A percentile compares a stretch with the other conserved stretches of the same genome.
Conservation (phyloP, 2,797 vertebrate genomes). For the Rhadinocentrus ornatus region DNA sequence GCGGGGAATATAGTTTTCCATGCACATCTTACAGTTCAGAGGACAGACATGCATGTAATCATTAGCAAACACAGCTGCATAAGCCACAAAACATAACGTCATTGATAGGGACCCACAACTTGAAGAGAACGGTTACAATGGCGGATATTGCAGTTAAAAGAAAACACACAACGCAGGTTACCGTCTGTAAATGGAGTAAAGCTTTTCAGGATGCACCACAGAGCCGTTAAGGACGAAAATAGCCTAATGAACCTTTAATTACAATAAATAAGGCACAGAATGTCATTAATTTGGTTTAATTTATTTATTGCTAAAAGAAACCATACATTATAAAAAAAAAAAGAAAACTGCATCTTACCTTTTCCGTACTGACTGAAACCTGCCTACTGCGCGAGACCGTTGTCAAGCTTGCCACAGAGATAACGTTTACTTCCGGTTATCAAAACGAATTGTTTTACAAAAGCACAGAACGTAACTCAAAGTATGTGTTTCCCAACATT, state of each 20-base stretch:
- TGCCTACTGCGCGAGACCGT: slow-evolving; percentile 22
- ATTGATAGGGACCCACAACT: accelerated
- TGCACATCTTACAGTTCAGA: neutral
- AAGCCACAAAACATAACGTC: neutral
- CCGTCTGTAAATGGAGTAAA: neutral
- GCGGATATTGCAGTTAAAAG: neutral
- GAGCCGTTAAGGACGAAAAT: slow-evolving; percentile 18
- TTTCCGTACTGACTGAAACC: slow-evolving; percentile 36
- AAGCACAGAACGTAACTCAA: neutral
- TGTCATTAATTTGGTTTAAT: accelerated
- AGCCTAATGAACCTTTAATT: slow-evolving; percentile 15
- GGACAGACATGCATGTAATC: neutral
- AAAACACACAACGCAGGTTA: neutral
- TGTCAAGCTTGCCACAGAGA: neutral
- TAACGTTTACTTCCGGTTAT: neutral
- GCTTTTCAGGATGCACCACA: slow-evolving; percentile 36
- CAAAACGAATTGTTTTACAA: slow-evolving; percentile 29
- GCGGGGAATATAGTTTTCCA: neutral
- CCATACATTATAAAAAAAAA: neutral
- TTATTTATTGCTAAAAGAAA: neutral
- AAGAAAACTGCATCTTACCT: slow-evolving; percentile 62
- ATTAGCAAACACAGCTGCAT: slow-evolving; percentile 30
- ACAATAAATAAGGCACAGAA: too few relatives aligned
- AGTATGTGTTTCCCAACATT: neutral
- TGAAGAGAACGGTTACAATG: neutral